A percentile compares a stretch with the other conserved stretches of the same genome.
Conservation (phyloP, 1,140 invertebrate genomes). For the Drosophila nigromelanica region DNA sequence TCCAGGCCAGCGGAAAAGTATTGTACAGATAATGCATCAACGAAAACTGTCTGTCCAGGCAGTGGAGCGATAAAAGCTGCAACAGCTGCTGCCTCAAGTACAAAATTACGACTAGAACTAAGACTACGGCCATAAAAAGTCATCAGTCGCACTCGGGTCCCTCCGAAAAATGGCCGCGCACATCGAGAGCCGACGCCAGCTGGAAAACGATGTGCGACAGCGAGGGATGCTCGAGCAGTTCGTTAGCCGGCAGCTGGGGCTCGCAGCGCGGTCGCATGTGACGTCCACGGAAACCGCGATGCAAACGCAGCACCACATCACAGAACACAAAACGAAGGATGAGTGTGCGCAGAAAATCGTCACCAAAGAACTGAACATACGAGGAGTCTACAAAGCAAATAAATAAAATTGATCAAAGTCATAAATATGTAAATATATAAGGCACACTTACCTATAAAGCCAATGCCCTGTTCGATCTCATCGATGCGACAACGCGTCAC, state of each 20-base stretch:
- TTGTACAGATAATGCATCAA: conserved; percentile 68
- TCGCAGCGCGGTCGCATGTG: conserved; percentile 93
- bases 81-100: conserved; percentile 57
- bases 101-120: conserved; percentile 58
- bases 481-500: conserved; percentile 93
- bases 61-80: conserved; percentile 43
- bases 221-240: conserved; percentile 94
- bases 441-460: conserved; percentile 73
- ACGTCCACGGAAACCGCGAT: conserved; percentile 91
- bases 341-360: conserved; percentile 95
- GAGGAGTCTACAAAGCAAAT: conserved; percentile 87
- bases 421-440: neutral
- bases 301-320: conserved; percentile 93
- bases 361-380: conserved; percentile 95
- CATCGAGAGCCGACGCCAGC: conserved; percentile 92
- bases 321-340: conserved; percentile 97
- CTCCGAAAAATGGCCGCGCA: conserved; percentile 90
- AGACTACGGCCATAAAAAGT: conserved; percentile 68
- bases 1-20: conserved; percentile 56
- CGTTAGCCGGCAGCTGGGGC: conserved; percentile 93
- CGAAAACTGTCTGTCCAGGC: conserved; percentile 47
- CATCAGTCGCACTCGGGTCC: conserved; percentile 89
- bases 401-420: neutral
- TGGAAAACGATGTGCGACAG: conserved; percentile 93
- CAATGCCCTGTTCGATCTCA: conserved; percentile 85